These are phyloP conservation scores for Halictus ligatus DNA, from an alignment of 2,888 invertebrate species.

Conservation along the genomic window DNA sequence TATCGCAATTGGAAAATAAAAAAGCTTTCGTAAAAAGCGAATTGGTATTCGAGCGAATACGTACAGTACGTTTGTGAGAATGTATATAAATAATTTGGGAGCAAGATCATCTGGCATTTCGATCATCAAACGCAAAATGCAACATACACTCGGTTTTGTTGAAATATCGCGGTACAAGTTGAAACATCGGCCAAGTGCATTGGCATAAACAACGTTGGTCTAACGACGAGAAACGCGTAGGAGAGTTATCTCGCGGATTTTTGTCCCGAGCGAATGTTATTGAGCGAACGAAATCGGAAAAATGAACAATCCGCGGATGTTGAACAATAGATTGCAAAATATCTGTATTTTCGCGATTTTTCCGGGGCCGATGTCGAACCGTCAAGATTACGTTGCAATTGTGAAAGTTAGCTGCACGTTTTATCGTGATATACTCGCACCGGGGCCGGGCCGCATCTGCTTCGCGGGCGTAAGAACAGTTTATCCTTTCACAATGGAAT, in stretches of 20 bases:
- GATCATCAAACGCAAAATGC: too few species aligned
- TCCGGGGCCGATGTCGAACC: not conserved
- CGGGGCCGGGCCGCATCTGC: not conserved
- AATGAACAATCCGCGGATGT: not conserved
- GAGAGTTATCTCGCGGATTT: not conserved
- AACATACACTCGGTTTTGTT: too few species aligned
- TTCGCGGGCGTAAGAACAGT: not conserved
- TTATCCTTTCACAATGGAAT: constrained; percentile 37
- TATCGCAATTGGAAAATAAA: too few species aligned
- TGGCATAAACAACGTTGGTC: not conserved
- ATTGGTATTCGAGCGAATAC: too few species aligned
- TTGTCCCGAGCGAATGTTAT: not conserved
- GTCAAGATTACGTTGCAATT: constrained; percentile 25
- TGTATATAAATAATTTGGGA: too few species aligned
- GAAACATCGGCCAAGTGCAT: not conserved
- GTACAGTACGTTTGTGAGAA: too few species aligned
- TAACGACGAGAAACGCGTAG: not conserved
- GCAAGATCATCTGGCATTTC: too few species aligned
- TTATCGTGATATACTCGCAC: constrained; percentile 11
- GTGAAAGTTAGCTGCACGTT: not conserved
- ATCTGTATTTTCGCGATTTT: not conserved
- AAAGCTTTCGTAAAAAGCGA: too few species aligned
- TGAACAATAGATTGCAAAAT: not conserved
- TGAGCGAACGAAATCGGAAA: not conserved
- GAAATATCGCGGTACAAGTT: not conserved